Conservation (phyloP, 2,797 vertebrate species). For the Sandelia bainsii region DNA sequence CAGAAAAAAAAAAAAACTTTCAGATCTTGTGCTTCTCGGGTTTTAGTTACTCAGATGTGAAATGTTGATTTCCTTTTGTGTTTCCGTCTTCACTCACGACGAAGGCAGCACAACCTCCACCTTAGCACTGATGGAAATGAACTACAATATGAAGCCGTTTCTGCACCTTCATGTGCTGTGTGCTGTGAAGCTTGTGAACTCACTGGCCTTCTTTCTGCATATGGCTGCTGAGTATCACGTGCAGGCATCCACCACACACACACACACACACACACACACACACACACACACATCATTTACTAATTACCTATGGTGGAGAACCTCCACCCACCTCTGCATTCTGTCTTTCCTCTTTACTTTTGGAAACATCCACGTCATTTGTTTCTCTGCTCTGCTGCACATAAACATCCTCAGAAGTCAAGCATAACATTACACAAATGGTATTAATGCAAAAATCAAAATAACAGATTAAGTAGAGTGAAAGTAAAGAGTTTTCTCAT, state of each 20-base stretch:
- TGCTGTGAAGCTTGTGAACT: slow-evolving; percentile 14
- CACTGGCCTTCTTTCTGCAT: not conserved
- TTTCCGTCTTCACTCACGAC: slow-evolving; percentile 15
- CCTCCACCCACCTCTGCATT: not conserved
- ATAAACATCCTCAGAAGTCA: not conserved
- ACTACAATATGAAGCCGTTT: not conserved
- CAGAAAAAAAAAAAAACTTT: slow-evolving; percentile 3
- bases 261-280: not conserved
- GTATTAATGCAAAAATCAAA: no score
- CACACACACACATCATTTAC: slow-evolving; percentile 19
- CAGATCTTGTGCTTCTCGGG: slow-evolving; percentile 21
- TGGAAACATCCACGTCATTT: not conserved
- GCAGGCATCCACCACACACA: not conserved
- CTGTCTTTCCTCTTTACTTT: not conserved
- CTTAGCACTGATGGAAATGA: slow-evolving; percentile 13
- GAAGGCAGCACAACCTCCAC: not conserved
- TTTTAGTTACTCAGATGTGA: slow-evolving; percentile 34
- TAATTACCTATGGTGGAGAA: slow-evolving; percentile 5
- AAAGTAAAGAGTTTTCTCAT: no score
- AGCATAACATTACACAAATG: no score
- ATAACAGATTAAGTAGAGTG: no score
- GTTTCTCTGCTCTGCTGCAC: slow-evolving; percentile 4
- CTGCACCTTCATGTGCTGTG: slow-evolving; percentile 8
- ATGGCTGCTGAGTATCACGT: slow-evolving; percentile 6
- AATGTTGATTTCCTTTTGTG: slow-evolving; percentile 38